phyloP scores from a whole-genome alignment of 2,113 vertebrate species.

The Cisticola juncidis region DNA sequence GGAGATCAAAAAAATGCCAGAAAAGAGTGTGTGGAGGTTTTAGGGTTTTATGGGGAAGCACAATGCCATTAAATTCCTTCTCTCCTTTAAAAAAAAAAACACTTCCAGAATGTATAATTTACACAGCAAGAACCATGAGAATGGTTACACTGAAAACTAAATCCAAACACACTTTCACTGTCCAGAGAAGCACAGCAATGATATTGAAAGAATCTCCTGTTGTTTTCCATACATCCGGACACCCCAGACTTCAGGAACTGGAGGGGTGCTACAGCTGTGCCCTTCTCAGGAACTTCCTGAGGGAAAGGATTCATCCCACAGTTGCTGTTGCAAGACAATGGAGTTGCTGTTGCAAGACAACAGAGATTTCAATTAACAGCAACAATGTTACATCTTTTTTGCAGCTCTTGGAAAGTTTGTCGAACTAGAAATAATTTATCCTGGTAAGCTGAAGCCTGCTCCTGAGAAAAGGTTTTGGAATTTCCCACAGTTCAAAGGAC shows the following conservation, averaged over 20 bases:
- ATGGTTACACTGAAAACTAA: neutral
- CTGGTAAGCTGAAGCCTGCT: neutral
- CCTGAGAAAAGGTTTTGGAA: neutral
- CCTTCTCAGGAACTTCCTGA: neutral
- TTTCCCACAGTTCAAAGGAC: neutral
- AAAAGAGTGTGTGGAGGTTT: neutral
- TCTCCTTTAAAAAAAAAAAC: neutral
- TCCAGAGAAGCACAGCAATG: neutral
- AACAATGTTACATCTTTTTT: neutral
- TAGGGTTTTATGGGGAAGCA: neutral
- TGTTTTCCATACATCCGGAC: neutral
- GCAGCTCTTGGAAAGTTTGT: neutral
- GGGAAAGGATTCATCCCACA: neutral
- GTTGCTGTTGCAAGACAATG: neutral
- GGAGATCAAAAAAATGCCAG: neutral
- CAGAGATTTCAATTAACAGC: neutral
- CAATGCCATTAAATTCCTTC: neutral
- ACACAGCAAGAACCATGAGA: neutral
- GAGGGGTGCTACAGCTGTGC: neutral
- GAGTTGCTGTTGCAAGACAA: neutral
- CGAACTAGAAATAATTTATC: neutral
- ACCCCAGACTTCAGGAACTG: neutral
- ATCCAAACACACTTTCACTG: neutral
- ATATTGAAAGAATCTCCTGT: neutral
- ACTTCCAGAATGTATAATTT: neutral